A percentile compares a stretch with the other conserved stretches of the same genome.
phyloP scores from a whole-genome alignment of 2,797 vertebrate genomes.

The Scolopax bukidnonensis region DNA sequence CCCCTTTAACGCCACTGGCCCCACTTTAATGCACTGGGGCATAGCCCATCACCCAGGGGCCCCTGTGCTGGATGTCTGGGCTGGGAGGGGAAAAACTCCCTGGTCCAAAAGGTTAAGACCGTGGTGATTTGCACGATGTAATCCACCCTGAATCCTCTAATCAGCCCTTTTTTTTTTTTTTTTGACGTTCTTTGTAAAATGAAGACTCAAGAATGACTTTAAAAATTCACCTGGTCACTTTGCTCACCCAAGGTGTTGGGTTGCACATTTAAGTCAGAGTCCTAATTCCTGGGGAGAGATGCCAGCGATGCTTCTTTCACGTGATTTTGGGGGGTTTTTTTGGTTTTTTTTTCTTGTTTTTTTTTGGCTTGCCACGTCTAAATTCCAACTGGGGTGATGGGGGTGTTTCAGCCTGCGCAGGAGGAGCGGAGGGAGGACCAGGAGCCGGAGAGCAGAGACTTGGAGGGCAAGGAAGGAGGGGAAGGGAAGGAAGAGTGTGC shows the following conservation, averaged over 20 bases:
- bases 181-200: not conserved
- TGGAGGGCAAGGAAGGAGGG: slow-evolving; percentile 69
- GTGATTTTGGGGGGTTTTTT: not conserved
- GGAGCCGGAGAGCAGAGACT: slow-evolving; percentile 61
- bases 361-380: not conserved
- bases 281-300: not conserved
- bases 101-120: not conserved
- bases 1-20: not conserved
- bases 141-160: not conserved
- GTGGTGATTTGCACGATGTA: not conserved
- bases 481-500: slow-evolving; percentile 74
- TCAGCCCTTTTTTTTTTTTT: not conserved
- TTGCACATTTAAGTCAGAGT: not conserved
- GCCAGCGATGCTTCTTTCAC: not conserved
- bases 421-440: slow-evolving; percentile 84
- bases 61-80: not conserved
- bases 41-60: not conserved
- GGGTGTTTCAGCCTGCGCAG: slow-evolving; percentile 80
- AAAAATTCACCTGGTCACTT: not conserved
- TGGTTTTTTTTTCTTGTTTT: not conserved
- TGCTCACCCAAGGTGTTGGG: not conserved
- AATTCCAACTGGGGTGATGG: not conserved
- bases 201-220: not conserved
- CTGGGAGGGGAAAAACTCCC: not conserved
- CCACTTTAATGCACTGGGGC: not conserved